phyloP scores from a whole-genome alignment of 1,140 invertebrate genomes.

The Drosophila littoralis region DNA sequence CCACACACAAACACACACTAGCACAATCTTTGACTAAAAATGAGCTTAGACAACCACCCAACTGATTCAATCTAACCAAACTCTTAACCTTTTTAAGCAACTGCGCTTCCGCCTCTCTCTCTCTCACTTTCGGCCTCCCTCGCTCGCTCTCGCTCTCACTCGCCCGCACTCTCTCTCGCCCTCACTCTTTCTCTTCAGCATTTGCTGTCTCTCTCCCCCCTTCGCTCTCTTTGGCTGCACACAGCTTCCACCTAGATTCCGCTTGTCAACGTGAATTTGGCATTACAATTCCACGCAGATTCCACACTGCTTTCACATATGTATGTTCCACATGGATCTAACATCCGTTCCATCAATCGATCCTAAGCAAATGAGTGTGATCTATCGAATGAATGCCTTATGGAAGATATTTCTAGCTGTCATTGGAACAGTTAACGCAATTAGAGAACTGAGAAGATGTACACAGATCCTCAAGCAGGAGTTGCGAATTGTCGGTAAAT shows the following conservation, averaged over 20 bases:
- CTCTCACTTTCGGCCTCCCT: constrained; percentile 3
- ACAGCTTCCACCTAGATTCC: constrained; percentile 18
- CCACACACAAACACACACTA: constrained; percentile 15
- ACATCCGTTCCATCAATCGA: constrained; percentile 23
- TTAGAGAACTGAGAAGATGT: constrained; percentile 6
- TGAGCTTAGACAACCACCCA: constrained; percentile 64
- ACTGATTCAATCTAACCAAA: constrained; percentile 34
- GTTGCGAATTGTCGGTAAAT: too few relatives aligned
- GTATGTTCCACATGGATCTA: neutral
- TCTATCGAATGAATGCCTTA: constrained; percentile 53
- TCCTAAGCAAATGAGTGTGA: constrained; percentile 42
- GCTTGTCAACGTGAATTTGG: neutral
- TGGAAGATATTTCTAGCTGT: constrained; percentile 37
- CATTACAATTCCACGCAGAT: neutral
- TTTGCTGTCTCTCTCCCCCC: neutral
- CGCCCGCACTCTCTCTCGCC: neutral
- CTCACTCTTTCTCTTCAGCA: constrained; percentile 19
- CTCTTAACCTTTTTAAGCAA: neutral
- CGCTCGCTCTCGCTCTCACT: neutral
- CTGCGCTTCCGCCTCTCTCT: neutral
- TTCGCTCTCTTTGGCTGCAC: neutral
- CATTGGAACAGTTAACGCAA: constrained; percentile 9
- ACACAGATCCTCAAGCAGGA: constrained; percentile 2
- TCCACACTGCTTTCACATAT: neutral
- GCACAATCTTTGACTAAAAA: constrained; percentile 62